Percentiles rank a stretch among this genome's conserved stretches.
Conservation (phyloP, 2,797 vertebrate species). For the Harpagifer antarcticus region DNA sequence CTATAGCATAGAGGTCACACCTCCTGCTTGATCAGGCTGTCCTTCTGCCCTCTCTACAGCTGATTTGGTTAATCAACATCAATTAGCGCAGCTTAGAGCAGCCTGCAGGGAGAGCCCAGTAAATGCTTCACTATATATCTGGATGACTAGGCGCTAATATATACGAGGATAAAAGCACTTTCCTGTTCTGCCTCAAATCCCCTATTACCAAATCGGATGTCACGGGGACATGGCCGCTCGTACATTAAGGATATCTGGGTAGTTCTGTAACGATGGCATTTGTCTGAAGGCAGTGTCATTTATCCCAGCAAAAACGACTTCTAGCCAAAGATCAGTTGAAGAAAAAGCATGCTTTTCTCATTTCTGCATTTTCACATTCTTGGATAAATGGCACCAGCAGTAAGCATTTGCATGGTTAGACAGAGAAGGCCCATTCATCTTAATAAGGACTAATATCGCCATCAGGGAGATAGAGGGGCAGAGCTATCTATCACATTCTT, state of each 20-base stretch:
- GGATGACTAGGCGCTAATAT: conserved; percentile 21
- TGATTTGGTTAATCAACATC: conserved; percentile 79
- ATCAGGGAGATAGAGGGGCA: conserved; percentile 72
- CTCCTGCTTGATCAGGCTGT: conserved; percentile 64
- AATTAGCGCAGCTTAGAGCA: conserved; percentile 68
- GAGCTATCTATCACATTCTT: conserved; percentile 76
- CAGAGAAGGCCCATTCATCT: conserved; percentile 74
- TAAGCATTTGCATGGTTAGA: conserved; percentile 74
- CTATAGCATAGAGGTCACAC: conserved; percentile 55
- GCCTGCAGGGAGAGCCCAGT: conserved; percentile 39
- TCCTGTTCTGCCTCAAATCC: conserved; percentile 29
- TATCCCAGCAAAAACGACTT: conserved; percentile 29
- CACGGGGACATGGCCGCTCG: conserved; percentile 19
- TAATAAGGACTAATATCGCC: conserved; percentile 81
- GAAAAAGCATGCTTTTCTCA: conserved; percentile 47
- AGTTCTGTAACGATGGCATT: conserved; percentile 26
- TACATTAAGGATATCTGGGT: conserved; percentile 28
- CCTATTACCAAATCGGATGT: conserved; percentile 36
- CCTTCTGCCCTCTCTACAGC: conserved; percentile 52
- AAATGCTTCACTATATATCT: conserved; percentile 42
- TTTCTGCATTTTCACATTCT: conserved; percentile 50
- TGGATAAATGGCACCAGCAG: conserved; percentile 67
- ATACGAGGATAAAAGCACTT: conserved; percentile 41
- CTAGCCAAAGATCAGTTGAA: conserved; percentile 43
- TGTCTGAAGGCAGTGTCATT: conserved; percentile 50